Conservation (phyloP, 64 coral and sea anemone species). For the Pocillopora verrucosa region DNA sequence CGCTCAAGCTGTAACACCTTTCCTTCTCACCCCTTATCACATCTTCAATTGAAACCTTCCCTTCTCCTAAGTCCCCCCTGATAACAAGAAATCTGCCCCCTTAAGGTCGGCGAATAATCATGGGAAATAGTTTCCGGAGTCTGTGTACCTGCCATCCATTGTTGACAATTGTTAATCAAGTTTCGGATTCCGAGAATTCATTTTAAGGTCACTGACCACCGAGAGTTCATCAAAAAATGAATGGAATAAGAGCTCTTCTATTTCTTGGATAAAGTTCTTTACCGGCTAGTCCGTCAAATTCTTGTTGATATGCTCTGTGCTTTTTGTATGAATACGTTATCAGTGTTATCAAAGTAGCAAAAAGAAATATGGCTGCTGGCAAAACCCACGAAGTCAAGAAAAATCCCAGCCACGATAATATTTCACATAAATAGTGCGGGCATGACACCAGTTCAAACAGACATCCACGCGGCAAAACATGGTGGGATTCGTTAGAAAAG, state of each 20-base stretch:
- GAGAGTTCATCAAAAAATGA: constrained; percentile 43
- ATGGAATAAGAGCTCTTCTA: constrained; percentile 74
- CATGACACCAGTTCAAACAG: constrained; percentile 75
- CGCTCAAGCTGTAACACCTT: too few species aligned
- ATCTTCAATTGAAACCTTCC: too few species aligned
- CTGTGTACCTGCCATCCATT: too few species aligned
- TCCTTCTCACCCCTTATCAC: too few species aligned
- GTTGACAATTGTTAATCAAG: background rate
- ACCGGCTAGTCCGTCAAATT: constrained; percentile 65
- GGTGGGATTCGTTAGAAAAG: constrained; percentile 60
- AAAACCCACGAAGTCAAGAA: constrained; percentile 67
- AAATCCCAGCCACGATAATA: constrained; percentile 86
- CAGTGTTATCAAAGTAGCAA: constrained; percentile 60
- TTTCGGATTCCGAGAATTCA: background rate
- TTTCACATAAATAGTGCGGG: constrained; percentile 79
- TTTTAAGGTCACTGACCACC: background rate
- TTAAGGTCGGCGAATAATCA: too few species aligned
- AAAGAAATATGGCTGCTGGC: constrained; percentile 63
- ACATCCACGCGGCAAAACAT: constrained; percentile 75
- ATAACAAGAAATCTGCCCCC: too few species aligned
- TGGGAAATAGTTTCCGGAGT: too few species aligned
- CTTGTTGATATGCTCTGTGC: constrained; percentile 61
- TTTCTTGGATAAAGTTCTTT: constrained; percentile 69
- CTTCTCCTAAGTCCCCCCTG: too few species aligned
- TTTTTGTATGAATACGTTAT: constrained; percentile 74